A percentile compares a stretch with the other conserved stretches of the same genome.
phyloP scores from a whole-genome alignment of 2,888 invertebrate genomes.

The Pocota personata region DNA sequence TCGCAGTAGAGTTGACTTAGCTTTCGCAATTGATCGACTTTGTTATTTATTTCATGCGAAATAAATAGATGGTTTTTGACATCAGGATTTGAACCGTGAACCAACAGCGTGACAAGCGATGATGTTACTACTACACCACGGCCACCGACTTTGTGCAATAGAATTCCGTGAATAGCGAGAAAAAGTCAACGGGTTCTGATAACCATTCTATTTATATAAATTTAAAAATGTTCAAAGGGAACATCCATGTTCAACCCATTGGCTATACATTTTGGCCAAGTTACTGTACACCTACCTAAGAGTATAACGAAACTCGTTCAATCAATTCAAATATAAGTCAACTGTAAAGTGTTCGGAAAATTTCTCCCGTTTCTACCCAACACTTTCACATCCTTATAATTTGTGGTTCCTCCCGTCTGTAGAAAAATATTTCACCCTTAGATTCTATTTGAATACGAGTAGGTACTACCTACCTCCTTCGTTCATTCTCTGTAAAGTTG shows the following conservation, averaged over 20 bases:
- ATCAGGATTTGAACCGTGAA: too few species aligned
- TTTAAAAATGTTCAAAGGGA: background rate
- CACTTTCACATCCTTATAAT: background rate
- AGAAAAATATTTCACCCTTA: slow-evolving; percentile 3
- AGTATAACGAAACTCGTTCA: slow-evolving; percentile 4
- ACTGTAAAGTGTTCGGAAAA: slow-evolving; percentile 20
- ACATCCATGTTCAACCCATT: background rate
- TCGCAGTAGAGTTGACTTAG: too few species aligned
- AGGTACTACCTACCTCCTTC: background rate
- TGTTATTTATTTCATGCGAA: too few species aligned
- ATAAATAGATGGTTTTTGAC: too few species aligned
- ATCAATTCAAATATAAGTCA: slow-evolving; percentile 40
- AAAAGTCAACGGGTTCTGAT: too few species aligned
- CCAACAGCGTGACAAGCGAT: too few species aligned
- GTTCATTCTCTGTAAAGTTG: background rate
- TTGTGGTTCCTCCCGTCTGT: background rate
- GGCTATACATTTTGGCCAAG: background rate
- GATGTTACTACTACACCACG: too few species aligned
- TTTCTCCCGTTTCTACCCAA: background rate
- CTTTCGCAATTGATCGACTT: too few species aligned
- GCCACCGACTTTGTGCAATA: too few species aligned
- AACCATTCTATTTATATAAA: background rate
- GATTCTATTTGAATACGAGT: slow-evolving; percentile 31
- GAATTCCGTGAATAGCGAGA: too few species aligned
- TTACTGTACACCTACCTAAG: too few species aligned